Conservation (phyloP, 2,797 vertebrate species). For the Cossypha niveicapilla region DNA sequence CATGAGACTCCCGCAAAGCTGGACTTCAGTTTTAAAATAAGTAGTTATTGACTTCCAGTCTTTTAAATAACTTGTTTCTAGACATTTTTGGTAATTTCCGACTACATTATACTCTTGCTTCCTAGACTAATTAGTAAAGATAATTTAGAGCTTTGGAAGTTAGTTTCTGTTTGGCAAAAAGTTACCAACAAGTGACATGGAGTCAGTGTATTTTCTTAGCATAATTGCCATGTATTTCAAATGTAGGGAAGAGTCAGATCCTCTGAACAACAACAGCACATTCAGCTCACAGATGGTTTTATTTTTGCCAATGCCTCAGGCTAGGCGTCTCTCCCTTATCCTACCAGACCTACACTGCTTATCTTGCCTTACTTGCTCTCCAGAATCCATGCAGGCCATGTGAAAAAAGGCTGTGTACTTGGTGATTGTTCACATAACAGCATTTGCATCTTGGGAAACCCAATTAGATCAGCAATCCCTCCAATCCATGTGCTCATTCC, state of each 20-base stretch:
- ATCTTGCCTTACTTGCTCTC: constrained; percentile 17
- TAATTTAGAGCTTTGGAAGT: not conserved
- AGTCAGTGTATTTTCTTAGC: not conserved
- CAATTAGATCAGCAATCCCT: not conserved
- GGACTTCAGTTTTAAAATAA: constrained; percentile 11
- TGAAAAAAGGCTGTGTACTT: not conserved
- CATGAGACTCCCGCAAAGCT: constrained; percentile 46
- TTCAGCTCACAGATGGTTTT: constrained; percentile 24
- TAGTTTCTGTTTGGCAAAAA: not conserved
- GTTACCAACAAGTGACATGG: not conserved
- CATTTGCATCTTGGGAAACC: not conserved
- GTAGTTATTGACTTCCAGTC: not conserved
- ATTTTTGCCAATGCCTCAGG: constrained; percentile 33
- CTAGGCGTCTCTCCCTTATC: constrained; percentile 11
- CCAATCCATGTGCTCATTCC: not conserved
- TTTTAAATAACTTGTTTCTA: not conserved
- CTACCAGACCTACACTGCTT: constrained; percentile 33
- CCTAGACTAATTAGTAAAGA: not conserved
- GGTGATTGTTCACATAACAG: constrained; percentile 22
- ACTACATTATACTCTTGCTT: not conserved
- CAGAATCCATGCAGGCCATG: not conserved
- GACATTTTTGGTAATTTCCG: not conserved
- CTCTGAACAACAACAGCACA: constrained; percentile 8
- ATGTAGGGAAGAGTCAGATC: not conserved
- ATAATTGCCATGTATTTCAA: not conserved